Conservation (phyloP, 1,140 invertebrate genomes). For the Diuraphis noxia region DNA sequence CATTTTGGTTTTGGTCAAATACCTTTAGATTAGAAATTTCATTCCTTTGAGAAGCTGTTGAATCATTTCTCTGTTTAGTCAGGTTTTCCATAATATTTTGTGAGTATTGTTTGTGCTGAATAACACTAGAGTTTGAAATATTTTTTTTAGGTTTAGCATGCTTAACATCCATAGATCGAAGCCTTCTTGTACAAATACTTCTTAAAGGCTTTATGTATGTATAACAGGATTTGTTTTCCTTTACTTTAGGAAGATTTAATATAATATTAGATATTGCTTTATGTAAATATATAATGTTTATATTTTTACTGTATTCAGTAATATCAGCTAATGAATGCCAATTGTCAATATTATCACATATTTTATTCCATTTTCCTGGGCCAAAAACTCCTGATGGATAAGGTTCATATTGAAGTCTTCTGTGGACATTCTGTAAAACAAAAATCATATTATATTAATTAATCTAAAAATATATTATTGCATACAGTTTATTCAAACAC, state of each 20-base stretch:
- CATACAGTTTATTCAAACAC: not conserved
- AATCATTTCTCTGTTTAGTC: not conserved
- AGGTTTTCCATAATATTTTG: not conserved
- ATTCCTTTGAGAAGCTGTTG: not conserved
- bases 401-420: not conserved
- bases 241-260: not conserved
- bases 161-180: not conserved
- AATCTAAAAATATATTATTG: not conserved
- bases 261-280: conserved; percentile 28
- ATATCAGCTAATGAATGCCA: conserved; percentile 12
- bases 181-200: not conserved
- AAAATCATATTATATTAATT: not conserved
- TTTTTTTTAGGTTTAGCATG: not conserved
- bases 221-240: not conserved
- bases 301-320: conserved; percentile 9
- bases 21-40: not conserved
- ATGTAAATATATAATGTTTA: conserved; percentile 19
- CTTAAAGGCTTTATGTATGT: not conserved
- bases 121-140: not conserved
- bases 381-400: conserved; percentile 1
- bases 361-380: conserved; percentile 30
- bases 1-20: not conserved
- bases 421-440: not conserved
- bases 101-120: not conserved
- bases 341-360: conserved; percentile 26